These are phyloP conservation scores for Labeo rohita DNA, from an alignment of 2,113 vertebrate species.

Conservation along the genomic window DNA sequence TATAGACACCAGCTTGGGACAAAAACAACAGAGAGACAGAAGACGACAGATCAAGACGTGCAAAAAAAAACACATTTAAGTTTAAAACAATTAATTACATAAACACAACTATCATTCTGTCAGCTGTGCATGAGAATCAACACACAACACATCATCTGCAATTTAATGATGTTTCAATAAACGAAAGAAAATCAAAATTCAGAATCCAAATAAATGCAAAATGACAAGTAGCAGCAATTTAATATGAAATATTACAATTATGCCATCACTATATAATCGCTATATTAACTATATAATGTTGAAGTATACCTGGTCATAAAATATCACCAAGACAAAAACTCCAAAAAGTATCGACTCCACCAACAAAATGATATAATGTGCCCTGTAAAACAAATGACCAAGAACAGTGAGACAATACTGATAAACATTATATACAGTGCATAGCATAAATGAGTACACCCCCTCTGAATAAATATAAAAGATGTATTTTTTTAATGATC, in stretches of 20 bases:
- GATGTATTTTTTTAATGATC: no score
- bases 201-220: neutral
- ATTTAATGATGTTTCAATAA: neutral
- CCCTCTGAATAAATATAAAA: no score
- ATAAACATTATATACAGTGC: neutral
- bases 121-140: neutral
- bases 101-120: neutral
- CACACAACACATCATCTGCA: neutral
- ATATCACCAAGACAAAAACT: slow-evolving; percentile 81
- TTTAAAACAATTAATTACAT: neutral
- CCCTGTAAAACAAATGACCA: slow-evolving; percentile 63
- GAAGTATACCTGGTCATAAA: slow-evolving; percentile 81
- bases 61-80: no score
- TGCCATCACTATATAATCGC: no score
- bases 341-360: slow-evolving; percentile 83
- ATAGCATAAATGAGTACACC: no score
- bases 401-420: neutral
- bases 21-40: neutral
- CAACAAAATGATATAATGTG: slow-evolving; percentile 82
- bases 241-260: neutral
- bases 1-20: slow-evolving; percentile 76
- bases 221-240: neutral
- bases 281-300: neutral
- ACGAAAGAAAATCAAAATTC: neutral
- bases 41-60: neutral